Conservation (phyloP, 2,888 invertebrate genomes). For the Aethes cnicana region DNA sequence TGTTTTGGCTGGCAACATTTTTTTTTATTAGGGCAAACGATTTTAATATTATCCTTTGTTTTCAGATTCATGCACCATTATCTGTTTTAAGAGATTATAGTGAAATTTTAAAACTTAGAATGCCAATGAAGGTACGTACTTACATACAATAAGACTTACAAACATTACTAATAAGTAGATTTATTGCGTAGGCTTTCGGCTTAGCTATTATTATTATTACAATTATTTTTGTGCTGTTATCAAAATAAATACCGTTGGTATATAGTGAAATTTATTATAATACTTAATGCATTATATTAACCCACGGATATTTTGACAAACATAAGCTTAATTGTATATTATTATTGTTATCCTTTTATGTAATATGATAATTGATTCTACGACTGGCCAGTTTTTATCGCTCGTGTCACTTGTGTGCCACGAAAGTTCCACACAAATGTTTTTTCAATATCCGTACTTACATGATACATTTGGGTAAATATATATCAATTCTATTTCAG, state of each 20-base stretch:
- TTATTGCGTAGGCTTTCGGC: conserved; percentile 15
- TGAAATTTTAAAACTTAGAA: conserved; percentile 94
- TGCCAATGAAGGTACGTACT: conserved; percentile 92
- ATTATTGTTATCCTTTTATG: too few relatives aligned
- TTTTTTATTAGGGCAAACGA: too few relatives aligned
- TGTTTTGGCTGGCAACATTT: too few relatives aligned
- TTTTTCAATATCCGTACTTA: too few relatives aligned
- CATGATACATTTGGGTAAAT: too few relatives aligned
- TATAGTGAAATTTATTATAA: not conserved
- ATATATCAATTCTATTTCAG: too few relatives aligned
- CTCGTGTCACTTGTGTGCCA: too few relatives aligned
- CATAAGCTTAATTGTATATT: not conserved
- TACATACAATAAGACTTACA: not conserved
- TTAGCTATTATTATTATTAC: conserved; percentile 11
- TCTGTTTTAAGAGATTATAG: conserved; percentile 92
- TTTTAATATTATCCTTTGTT: conserved; percentile 23
- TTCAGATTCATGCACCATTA: conserved; percentile 91
- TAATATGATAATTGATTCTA: too few relatives aligned
- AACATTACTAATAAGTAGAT: not conserved
- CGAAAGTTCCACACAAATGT: not conserved
- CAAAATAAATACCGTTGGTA: too few relatives aligned
- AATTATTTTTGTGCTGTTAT: not conserved
- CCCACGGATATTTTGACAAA: not conserved
- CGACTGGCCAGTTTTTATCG: not conserved
- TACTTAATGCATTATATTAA: not conserved